A percentile compares a stretch with the other conserved stretches of the same genome.
These are phyloP conservation scores for Kuschelorhynchus macadamiae DNA, from an alignment of 2,888 invertebrate genomes.

Conservation along the genomic window DNA sequence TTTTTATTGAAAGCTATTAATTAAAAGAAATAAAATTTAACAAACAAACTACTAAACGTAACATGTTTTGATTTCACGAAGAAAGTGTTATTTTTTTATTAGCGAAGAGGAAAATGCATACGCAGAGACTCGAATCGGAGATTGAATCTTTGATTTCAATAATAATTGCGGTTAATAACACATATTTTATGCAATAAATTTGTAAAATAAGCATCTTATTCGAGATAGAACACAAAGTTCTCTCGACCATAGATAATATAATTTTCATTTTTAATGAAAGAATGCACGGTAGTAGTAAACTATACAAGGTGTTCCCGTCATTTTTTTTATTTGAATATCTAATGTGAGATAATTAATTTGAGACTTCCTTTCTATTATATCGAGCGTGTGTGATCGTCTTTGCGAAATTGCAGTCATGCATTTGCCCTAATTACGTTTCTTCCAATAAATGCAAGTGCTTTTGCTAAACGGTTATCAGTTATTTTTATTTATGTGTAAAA, in stretches of 20 bases:
- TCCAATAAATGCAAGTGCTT: too few species aligned
- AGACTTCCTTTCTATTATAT: conserved; percentile 36
- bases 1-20: conserved; percentile 5
- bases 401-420: conserved; percentile 12
- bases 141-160: conserved; percentile 40
- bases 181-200: conserved; percentile 52
- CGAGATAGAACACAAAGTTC: conserved; percentile 46
- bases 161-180: conserved; percentile 51
- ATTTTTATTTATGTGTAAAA: too few species aligned
- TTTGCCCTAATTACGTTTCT: conserved; percentile 11
- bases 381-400: conserved; percentile 17
- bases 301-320: conserved; percentile 29
- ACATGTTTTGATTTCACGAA: conserved; percentile 28
- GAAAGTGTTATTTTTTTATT: conserved; percentile 37
- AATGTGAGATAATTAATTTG: conserved; percentile 38
- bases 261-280: conserved; percentile 45
- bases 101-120: conserved; percentile 35
- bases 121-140: conserved; percentile 26
- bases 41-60: conserved; percentile 22
- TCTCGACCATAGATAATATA: conserved; percentile 48
- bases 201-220: conserved; percentile 50
- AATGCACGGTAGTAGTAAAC: conserved; percentile 38
- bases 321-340: conserved; percentile 35
- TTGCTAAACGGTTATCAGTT: too few species aligned
- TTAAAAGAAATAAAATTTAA: not conserved